Evolutionary conservation across 2,888 invertebrate species (phyloP).

Genomic region (Chironomus riparius): DNA sequence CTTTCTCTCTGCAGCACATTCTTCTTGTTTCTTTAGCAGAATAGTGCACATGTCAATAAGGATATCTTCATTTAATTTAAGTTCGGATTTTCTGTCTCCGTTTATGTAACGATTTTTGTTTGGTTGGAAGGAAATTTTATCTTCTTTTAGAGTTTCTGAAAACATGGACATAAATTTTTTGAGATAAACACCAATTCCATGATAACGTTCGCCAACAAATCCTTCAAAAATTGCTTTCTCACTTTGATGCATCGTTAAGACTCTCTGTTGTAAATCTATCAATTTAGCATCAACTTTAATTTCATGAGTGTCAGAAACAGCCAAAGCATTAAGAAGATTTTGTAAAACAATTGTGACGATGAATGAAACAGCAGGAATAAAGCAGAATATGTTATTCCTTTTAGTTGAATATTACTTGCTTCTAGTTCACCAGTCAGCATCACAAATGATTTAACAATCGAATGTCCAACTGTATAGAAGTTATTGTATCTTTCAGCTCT

Average conservation of each 20-base stretch:
- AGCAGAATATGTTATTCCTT: neutral
- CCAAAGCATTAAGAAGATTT: neutral
- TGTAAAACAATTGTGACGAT: neutral
- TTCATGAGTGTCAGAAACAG: neutral
- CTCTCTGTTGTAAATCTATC: neutral
- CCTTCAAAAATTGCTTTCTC: neutral
- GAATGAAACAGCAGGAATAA: neutral
- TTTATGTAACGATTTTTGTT: no score
- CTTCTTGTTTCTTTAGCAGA: neutral
- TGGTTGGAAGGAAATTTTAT: neutral
- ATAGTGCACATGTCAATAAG: neutral
- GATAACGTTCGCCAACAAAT: neutral
- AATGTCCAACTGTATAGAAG: neutral
- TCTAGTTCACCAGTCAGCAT: neutral
- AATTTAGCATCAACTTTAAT: neutral
- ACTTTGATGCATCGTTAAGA: neutral
- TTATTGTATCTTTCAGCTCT: neutral
- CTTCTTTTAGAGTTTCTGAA: neutral
- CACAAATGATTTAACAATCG: neutral
- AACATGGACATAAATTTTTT: neutral
- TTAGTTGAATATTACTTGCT: neutral
- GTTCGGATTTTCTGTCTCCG: no score
- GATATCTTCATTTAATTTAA: neutral
- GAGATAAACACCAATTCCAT: neutral
- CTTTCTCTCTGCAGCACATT: neutral